Evolutionary conservation across 2,113 vertebrate species (phyloP).

Genomic region (Pelecanus crispus): DNA sequence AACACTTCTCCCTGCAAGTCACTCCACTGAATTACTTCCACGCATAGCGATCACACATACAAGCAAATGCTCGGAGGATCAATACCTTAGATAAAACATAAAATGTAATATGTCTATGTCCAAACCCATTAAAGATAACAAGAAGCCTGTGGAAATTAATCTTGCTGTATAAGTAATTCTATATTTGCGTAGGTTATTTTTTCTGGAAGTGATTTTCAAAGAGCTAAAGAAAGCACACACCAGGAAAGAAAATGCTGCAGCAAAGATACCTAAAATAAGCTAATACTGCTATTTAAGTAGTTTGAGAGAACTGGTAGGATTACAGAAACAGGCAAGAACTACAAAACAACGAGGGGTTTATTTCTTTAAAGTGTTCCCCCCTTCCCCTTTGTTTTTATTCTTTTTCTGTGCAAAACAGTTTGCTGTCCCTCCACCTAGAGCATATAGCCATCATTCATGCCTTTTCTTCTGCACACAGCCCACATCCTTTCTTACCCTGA

Average conservation of each 20-base stretch:
- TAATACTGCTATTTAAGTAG: not conserved
- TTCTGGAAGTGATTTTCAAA: conserved; percentile 15
- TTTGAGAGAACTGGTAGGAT: not conserved
- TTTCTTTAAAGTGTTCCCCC: not conserved
- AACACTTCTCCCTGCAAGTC: not conserved
- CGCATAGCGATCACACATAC: not conserved
- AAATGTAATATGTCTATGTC: not conserved
- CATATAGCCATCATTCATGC: not conserved
- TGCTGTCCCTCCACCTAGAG: not conserved
- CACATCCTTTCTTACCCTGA: conserved; percentile 5
- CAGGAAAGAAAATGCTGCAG: not conserved
- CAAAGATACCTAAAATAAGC: conserved; percentile 22
- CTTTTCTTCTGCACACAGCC: not conserved
- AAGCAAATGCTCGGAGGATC: not conserved
- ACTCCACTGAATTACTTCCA: not conserved
- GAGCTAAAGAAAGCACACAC: not conserved
- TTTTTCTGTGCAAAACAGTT: not conserved
- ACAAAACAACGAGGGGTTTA: not conserved
- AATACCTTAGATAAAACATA: not conserved
- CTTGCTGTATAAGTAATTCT: not conserved
- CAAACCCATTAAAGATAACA: not conserved
- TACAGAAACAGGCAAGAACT: not conserved
- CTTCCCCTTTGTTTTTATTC: not conserved
- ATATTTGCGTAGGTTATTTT: not conserved
- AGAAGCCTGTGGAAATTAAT: not conserved